Evolutionary conservation across 2,797 vertebrate genomes (phyloP), one percentile per base, ranked within the genome.

Genomic region (Adrianichthys oophorus): DNA sequence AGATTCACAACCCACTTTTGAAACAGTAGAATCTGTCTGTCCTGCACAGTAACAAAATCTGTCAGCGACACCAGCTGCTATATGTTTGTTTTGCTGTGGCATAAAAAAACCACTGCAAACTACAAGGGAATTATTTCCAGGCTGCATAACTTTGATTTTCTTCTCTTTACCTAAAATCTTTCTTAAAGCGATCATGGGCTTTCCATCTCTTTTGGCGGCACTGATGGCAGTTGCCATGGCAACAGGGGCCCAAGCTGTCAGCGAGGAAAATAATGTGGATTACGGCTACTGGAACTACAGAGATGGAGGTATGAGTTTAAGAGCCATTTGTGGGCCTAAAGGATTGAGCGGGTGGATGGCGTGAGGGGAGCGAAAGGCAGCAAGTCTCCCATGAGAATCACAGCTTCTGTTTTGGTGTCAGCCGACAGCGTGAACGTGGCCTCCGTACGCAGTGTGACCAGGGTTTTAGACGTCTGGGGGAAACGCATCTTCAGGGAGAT

Each of bases 201-300:
- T 62, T 74, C 67, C 73, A 50, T 74, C 51, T 51, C 60, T 83
- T 58, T 80, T 82, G 77, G 79, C 77, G 72, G 40, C 83, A 60
- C 83, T 86, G 78, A 77, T 83, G 70, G 55, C 70, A 48, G 82
- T 90, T 76, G 67, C 79, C 56, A 48, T 66, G 74, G 82, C 45
- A 70, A 83, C 88, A 18, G 76, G 79, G 74, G 80, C 78, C 63
- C 64, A 12, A 15, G 65, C 86, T 40, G 74, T 47, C 41, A 58
- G 64, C 23, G 72, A 89, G 72, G 86, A 88, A 70, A 93, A 92
- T 55, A 85, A 92, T 58, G 72, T 92, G 86, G 89, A 92, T 79
- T 88, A 90, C 49, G 91, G 91, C 42, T 82, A 83, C 78, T 93
- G 92, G 92, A 93, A 93, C 88, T 93, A 92, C 84, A 91, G 91